Conservation (phyloP, 2,113 vertebrate species). For the Panthera leo region DNA sequence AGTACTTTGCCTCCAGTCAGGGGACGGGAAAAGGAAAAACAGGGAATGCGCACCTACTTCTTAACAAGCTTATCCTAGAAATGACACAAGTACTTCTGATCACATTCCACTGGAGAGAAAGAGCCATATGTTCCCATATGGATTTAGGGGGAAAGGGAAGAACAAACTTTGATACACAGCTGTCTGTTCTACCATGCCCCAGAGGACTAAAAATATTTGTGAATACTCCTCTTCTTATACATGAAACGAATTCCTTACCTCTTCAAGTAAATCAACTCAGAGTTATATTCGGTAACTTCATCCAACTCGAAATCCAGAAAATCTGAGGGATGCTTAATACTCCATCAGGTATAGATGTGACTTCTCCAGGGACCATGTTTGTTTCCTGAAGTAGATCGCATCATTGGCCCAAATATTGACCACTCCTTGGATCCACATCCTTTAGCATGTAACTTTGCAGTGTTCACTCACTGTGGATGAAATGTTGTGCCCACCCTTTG, state of each 20-base stretch:
- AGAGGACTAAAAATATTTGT: background rate
- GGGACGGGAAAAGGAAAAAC: background rate
- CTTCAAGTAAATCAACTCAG: background rate
- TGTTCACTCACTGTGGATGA: background rate
- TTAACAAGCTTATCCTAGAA: background rate
- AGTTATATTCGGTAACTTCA: background rate
- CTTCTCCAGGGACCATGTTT: background rate
- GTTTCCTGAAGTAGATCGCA: background rate
- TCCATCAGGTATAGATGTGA: background rate
- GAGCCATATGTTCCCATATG: background rate
- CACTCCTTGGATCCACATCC: background rate
- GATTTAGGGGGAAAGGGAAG: background rate
- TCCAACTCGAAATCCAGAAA: conserved; percentile 1
- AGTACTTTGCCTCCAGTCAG: background rate
- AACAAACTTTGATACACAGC: background rate
- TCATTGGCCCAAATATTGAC: background rate
- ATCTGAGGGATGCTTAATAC: background rate
- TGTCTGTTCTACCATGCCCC: background rate
- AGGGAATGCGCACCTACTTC: background rate
- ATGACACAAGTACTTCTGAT: background rate
- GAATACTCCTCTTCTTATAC: background rate
- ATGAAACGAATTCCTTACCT: background rate
- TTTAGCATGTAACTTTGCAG: background rate
- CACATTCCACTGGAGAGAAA: background rate
- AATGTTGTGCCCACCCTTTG: background rate